Percentiles rank a stretch among this genome's conserved stretches.
Conservation (phyloP, 1,140 invertebrate species). For the Sarcophaga bullata region DNA sequence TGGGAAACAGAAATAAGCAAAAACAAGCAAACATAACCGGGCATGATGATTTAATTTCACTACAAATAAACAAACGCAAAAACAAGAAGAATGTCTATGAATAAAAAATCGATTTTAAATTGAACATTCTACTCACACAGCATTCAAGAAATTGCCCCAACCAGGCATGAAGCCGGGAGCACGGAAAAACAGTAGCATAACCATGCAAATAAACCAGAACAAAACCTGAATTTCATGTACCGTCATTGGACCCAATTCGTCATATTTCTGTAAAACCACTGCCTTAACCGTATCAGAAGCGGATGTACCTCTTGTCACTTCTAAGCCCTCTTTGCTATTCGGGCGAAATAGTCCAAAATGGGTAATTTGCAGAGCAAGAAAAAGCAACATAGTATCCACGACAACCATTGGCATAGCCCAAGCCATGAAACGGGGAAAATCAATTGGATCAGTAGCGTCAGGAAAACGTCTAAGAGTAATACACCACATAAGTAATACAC, state of each 20-base stretch:
- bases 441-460: constrained; percentile 69
- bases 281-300: constrained; percentile 70
- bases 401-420: constrained; percentile 72
- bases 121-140: constrained; percentile 45
- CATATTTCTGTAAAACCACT: constrained; percentile 75
- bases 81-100: no score
- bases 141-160: constrained; percentile 53
- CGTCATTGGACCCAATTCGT: constrained; percentile 77
- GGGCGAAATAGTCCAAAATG: constrained; percentile 78
- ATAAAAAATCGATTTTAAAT: neutral
- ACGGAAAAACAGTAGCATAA: constrained; percentile 88
- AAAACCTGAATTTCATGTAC: constrained; percentile 84
- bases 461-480: constrained; percentile 66
- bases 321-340: constrained; percentile 67
- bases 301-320: constrained; percentile 67
- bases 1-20: constrained; percentile 81
- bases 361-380: constrained; percentile 75
- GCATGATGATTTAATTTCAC: constrained; percentile 72
- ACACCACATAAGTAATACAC: neutral
- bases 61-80: constrained; percentile 51
- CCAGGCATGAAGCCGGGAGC: constrained; percentile 71
- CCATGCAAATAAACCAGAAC: constrained; percentile 77
- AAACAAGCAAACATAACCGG: constrained; percentile 79
- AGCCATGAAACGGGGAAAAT: constrained; percentile 80
- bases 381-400: constrained; percentile 74